These are phyloP conservation scores for Bungarus multicinctus DNA, from an alignment of 2,113 vertebrate species.

Conservation along the genomic window DNA sequence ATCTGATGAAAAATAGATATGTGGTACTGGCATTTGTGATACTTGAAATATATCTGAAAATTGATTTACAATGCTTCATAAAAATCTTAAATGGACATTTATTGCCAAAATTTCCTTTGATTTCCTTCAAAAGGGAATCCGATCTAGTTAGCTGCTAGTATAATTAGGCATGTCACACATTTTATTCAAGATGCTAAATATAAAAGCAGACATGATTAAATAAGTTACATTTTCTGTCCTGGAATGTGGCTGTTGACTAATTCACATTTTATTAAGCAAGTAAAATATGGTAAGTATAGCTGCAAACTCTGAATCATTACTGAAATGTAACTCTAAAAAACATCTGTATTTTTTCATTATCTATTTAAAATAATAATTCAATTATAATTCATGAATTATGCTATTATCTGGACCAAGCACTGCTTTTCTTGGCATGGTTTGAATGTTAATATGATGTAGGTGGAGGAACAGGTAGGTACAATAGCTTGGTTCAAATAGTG, in stretches of 20 bases:
- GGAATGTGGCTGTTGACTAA: neutral
- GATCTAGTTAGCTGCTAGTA: slow-evolving; percentile 36
- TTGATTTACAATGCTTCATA: slow-evolving; percentile 40
- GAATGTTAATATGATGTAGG: slow-evolving; percentile 13
- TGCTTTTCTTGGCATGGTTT: slow-evolving; percentile 16
- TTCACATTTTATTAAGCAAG: neutral
- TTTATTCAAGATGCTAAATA: slow-evolving; percentile 32
- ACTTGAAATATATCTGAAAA: slow-evolving; percentile 42
- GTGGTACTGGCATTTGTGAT: slow-evolving; percentile 31
- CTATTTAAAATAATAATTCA: neutral
- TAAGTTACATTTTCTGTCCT: slow-evolving; percentile 28
- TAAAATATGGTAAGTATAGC: neutral
- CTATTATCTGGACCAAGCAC: neutral
- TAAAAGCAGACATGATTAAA: slow-evolving; percentile 28
- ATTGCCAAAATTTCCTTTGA: slow-evolving; percentile 27
- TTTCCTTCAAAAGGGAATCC: slow-evolving; percentile 35
- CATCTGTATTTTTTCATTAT: neutral
- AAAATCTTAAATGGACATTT: slow-evolving; percentile 26
- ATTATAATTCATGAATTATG: neutral
- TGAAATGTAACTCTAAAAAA: neutral
- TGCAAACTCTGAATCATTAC: neutral
- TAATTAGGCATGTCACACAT: slow-evolving; percentile 25
- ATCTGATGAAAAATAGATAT: slow-evolving; percentile 18
- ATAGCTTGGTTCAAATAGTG: neutral
- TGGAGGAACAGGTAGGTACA: neutral